Conservation (phyloP, 2,888 invertebrate species). For the Noctuana brunneofusca region DNA sequence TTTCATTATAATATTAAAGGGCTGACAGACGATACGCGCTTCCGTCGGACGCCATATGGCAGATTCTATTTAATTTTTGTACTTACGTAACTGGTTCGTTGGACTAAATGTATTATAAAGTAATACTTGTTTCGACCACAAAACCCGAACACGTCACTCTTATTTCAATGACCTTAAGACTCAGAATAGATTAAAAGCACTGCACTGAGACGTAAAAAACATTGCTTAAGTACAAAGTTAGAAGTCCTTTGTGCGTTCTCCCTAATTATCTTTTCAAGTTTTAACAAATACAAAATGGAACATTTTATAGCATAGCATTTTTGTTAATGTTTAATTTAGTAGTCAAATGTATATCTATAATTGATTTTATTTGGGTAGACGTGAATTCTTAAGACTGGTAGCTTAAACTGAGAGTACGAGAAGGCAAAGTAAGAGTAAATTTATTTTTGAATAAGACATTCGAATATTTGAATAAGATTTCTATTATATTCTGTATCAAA, state of each 20-base stretch:
- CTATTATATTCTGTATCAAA: no score
- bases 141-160: not conserved
- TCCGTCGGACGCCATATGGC: conserved; percentile 77
- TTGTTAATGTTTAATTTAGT: conserved; percentile 21
- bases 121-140: conserved; percentile 7
- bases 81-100: conserved; percentile 38
- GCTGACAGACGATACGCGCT: conserved; percentile 79
- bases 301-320: not conserved
- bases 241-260: conserved; percentile 18
- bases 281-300: conserved; percentile 21
- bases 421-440: not conserved
- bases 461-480: no score
- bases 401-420: no score
- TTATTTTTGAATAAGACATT: not conserved
- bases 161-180: not conserved
- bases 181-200: not conserved
- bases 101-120: conserved; percentile 25
- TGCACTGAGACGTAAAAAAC: not conserved
- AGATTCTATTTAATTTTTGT: conserved; percentile 60
- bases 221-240: conserved; percentile 19
- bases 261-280: conserved; percentile 27
- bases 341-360: conserved; percentile 15
- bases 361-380: not conserved
- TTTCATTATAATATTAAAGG: conserved; percentile 77
- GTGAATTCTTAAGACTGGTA: not conserved